Conservation (phyloP, 2,797 vertebrate species). For the Echiichthys vipera region DNA sequence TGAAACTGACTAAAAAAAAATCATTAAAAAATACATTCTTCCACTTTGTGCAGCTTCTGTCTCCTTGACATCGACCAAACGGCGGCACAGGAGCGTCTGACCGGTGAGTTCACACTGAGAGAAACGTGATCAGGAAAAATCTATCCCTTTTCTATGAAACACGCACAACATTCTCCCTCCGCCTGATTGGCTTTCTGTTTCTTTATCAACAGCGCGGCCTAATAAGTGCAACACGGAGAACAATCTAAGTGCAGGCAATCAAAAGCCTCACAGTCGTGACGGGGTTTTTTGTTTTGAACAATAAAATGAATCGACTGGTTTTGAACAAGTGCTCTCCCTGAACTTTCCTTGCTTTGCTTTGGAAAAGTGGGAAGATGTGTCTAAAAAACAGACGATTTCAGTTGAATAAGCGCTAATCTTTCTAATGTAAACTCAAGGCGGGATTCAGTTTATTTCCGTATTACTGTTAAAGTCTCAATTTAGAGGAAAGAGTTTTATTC, state of each 20-base stretch:
- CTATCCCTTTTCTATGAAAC: background rate
- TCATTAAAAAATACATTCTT: constrained; percentile 43
- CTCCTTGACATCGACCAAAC: constrained; percentile 53
- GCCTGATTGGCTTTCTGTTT: background rate
- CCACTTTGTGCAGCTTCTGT: constrained; percentile 67
- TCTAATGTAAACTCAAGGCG: background rate
- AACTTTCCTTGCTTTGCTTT: background rate
- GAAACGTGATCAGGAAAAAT: constrained; percentile 3
- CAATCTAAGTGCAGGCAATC: background rate
- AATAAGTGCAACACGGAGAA: background rate
- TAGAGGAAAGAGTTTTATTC: constrained; percentile 25
- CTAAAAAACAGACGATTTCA: background rate
- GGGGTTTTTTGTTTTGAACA: background rate
- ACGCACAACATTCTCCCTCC: too few species aligned
- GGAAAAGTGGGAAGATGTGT: background rate
- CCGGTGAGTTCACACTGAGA: constrained; percentile 29
- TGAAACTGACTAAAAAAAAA: constrained; percentile 21
- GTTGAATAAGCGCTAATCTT: background rate
- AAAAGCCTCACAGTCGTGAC: background rate
- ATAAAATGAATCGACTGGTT: too few species aligned
- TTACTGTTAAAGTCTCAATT: background rate
- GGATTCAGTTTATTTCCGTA: background rate
- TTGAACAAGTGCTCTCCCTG: background rate
- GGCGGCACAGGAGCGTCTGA: constrained; percentile 56
- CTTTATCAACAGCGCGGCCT: background rate